Evolutionary conservation across 2,888 invertebrate species (phyloP), one percentile per base, ranked within the genome.

Genomic region (Plebejus anna): DNA sequence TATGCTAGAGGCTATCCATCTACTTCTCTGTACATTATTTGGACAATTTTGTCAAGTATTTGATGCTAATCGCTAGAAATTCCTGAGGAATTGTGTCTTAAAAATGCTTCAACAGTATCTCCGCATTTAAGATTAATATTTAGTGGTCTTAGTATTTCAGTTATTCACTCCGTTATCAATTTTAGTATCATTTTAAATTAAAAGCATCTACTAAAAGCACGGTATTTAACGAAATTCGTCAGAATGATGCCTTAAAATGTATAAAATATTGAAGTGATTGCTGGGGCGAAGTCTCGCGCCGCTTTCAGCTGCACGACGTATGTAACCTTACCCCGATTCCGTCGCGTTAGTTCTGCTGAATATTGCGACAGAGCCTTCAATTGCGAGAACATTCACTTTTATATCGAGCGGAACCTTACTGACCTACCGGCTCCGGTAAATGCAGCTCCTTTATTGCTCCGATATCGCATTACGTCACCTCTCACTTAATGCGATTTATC

Each of bases 281-380:
- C 73, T 28, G 47, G 82, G 81, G 80, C 83, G 84, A 86, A 84
- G 84, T 42, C 59, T 32, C 57, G 57, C 16, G 38, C 72, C 28
- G 72, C 59, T 76, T 75, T 75, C 75, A 75, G 75, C 71, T 11
- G 72, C 72, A 28, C 76, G 9, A 72, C 70, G 70, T 76, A 70
- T 85, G 84, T 82, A 89, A 85, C 91, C 90, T 90, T 89, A 90
- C 86, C 83, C 87, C 81, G 82, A 87, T 87, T 84, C 83, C 83
- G 86, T 82, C 83, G 82, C 85, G 85, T 84, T 83, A 81, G 85
- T 87, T 87, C 84, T 84, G 61, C 72, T 72, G 76, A 76, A 76
- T 73, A 61, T 76, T 76, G 72, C 84, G 83, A 83, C 81, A 81
- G 82, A 87, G 83, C 88, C 87, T 89, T 89, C 85, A 79, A 85